Conservation (phyloP, 1,140 invertebrate species). For the Lordiphosa collinella region DNA sequence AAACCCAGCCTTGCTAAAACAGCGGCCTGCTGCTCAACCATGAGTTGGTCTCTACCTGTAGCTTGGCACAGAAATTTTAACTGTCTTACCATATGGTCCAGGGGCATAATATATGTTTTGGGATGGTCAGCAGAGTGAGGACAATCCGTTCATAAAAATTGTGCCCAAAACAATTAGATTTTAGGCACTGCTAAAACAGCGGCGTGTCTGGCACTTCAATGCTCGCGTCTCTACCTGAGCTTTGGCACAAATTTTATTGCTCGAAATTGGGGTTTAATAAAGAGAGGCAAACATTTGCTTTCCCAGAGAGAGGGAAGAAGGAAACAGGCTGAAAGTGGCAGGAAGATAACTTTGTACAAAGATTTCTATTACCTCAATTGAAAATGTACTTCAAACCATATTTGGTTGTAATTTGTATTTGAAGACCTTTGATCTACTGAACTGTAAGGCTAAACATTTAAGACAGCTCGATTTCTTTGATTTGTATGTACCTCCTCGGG, state of each 20-base stretch:
- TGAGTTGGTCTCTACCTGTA: conserved; percentile 64
- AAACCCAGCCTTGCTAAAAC: conserved; percentile 60
- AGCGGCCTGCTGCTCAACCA: conserved; percentile 42
- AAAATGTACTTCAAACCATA: too few relatives aligned
- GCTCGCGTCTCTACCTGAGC: conserved; percentile 47
- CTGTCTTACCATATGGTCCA: too few relatives aligned
- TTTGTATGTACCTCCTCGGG: too few relatives aligned
- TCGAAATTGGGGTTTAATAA: neutral
- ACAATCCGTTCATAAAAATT: conserved; percentile 6
- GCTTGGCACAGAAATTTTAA: conserved; percentile 33
- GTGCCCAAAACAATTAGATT: conserved; percentile 27
- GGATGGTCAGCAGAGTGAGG: neutral
- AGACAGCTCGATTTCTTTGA: too few relatives aligned
- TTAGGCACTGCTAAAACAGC: conserved; percentile 43
- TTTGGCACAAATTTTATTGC: conserved; percentile 14
- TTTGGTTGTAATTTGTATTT: too few relatives aligned
- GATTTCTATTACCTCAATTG: too few relatives aligned
- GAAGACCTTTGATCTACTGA: too few relatives aligned
- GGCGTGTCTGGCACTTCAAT: conserved; percentile 26
- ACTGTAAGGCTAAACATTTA: too few relatives aligned
- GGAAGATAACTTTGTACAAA: too few relatives aligned
- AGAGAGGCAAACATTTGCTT: too few relatives aligned
- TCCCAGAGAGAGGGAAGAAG: too few relatives aligned
- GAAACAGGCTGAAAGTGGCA: too few relatives aligned
- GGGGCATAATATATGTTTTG: neutral